Evolutionary conservation across 1,140 invertebrate genomes (phyloP).

Genomic region (Solen grandis): DNA sequence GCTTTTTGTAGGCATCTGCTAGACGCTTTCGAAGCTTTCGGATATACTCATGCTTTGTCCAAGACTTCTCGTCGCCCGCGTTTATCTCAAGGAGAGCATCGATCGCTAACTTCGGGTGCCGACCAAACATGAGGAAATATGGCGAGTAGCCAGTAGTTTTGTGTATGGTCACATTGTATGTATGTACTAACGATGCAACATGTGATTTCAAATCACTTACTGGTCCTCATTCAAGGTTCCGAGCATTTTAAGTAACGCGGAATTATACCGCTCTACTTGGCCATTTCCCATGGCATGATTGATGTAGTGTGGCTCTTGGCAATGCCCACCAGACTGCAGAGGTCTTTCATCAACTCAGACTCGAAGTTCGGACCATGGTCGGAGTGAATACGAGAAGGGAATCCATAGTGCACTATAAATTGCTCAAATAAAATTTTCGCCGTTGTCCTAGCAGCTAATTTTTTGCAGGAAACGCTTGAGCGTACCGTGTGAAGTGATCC

Average conservation of each 20-base stretch:
- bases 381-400: neutral
- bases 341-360: conserved; percentile 33
- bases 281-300: conserved; percentile 29
- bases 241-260: conserved; percentile 34
- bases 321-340: conserved; percentile 22
- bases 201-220: conserved; percentile 36
- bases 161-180: conserved; percentile 34
- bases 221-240: conserved; percentile 22
- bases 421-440: conserved; percentile 30
- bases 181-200: conserved; percentile 20
- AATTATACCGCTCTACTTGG: conserved; percentile 31
- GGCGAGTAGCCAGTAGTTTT: no score
- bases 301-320: conserved; percentile 22
- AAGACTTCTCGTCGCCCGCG: neutral
- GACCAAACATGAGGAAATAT: no score
- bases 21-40: neutral
- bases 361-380: conserved; percentile 31
- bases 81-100: no score
- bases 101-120: no score
- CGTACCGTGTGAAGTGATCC: conserved; percentile 41
- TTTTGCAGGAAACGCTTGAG: conserved; percentile 7
- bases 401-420: no score
- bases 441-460: conserved; percentile 41
- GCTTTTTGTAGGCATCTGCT: neutral
- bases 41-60: neutral